Percentiles rank a stretch among this genome's conserved stretches.
phyloP scores from a whole-genome alignment of 1,140 invertebrate species.

The Drosophila athabasca region DNA sequence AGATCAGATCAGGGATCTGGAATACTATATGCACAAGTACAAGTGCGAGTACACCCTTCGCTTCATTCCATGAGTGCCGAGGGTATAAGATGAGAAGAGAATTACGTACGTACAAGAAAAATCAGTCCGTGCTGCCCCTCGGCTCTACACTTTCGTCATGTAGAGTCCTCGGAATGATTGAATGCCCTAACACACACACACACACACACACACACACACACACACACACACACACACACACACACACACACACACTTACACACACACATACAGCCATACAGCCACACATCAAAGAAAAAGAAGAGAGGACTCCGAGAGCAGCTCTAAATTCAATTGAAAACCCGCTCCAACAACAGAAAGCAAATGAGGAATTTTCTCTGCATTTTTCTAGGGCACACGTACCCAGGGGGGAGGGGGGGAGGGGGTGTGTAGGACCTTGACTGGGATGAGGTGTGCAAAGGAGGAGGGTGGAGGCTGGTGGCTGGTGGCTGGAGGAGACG shows the following conservation, averaged over 20 bases:
- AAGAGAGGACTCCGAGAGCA: constrained; percentile 18
- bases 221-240: constrained; percentile 5
- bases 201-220: constrained; percentile 8
- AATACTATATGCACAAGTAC: too few species aligned
- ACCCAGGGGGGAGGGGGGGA: constrained; percentile 15
- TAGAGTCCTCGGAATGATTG: constrained; percentile 74
- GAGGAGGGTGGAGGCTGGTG: not conserved
- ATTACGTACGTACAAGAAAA: constrained; percentile 27
- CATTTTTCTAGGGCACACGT: constrained; percentile 75
- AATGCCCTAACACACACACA: constrained; percentile 57
- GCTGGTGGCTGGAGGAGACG: not conserved
- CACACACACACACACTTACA: constrained; percentile 5
- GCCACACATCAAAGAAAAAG: too few species aligned
- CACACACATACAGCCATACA: not conserved
- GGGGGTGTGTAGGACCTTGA: not conserved
- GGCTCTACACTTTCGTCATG: constrained; percentile 36
- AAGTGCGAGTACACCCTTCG: too few species aligned
- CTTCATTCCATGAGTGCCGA: too few species aligned
- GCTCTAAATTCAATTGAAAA: constrained; percentile 75
- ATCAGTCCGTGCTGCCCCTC: constrained; percentile 47
- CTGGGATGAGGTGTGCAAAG: constrained; percentile 4
- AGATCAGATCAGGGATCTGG: too few species aligned
- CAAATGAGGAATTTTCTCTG: constrained; percentile 77
- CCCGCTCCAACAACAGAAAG: constrained; percentile 5
- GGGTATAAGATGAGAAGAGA: too few species aligned